Evolutionary conservation across 2,113 vertebrate species (phyloP).

Genomic region (Andinoacara biseriatus): DNA sequence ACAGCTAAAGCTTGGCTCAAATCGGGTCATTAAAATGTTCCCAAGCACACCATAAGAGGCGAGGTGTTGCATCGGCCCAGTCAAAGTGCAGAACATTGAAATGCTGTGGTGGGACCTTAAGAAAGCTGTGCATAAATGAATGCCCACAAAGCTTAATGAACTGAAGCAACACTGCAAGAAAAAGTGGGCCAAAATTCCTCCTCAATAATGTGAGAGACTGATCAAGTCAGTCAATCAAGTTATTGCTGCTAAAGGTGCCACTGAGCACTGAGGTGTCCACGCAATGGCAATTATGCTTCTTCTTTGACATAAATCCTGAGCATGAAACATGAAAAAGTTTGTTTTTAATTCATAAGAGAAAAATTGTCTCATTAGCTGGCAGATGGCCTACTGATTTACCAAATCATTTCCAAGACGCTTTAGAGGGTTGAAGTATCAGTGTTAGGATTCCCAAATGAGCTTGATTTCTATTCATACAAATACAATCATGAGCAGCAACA

Average conservation of each 20-base stretch:
- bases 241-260: background rate
- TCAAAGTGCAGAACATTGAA: background rate
- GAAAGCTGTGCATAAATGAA: background rate
- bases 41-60: background rate
- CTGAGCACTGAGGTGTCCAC: background rate
- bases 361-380: background rate
- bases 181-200: too few relatives aligned
- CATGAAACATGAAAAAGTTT: background rate
- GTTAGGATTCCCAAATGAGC: background rate
- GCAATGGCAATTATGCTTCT: background rate
- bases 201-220: too few relatives aligned
- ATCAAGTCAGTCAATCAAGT: background rate
- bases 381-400: background rate
- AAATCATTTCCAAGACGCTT: background rate
- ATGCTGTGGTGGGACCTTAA: background rate
- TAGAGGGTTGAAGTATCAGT: background rate
- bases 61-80: background rate
- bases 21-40: background rate
- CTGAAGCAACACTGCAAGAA: too few relatives aligned
- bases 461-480: background rate
- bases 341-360: background rate
- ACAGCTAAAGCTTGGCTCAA: accelerated
- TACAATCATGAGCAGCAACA: background rate
- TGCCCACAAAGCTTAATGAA: too few relatives aligned
- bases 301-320: background rate